phyloP scores from a whole-genome alignment of 2,797 vertebrate genomes.

The Echiichthys vipera region DNA sequence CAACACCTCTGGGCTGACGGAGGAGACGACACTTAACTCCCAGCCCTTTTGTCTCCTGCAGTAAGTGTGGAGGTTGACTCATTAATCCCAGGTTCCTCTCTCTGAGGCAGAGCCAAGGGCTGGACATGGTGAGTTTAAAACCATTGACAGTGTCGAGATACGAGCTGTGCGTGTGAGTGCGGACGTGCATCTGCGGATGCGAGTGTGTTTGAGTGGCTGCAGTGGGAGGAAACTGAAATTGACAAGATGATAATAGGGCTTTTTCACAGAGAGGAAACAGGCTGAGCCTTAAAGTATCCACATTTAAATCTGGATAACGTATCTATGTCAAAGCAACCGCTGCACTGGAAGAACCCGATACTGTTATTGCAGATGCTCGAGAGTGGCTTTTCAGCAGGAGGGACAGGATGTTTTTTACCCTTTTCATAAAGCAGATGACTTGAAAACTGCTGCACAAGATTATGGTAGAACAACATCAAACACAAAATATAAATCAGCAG shows the following conservation, averaged over 20 bases:
- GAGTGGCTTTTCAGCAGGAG: conserved; percentile 59
- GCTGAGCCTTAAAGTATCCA: conserved; percentile 73
- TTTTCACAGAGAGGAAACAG: conserved; percentile 78
- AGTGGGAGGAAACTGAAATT: conserved; percentile 74
- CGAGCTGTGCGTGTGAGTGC: conserved; percentile 25
- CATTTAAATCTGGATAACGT: conserved; percentile 77
- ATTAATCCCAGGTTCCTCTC: conserved; percentile 71
- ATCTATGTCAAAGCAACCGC: conserved; percentile 76
- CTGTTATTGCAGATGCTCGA: conserved; percentile 73
- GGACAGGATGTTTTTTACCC: conserved; percentile 71
- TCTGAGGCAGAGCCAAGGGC: conserved; percentile 45
- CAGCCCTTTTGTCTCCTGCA: conserved; percentile 76
- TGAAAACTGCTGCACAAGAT: conserved; percentile 33
- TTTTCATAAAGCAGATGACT: conserved; percentile 41
- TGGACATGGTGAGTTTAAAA: conserved; percentile 61
- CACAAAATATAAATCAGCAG: background rate
- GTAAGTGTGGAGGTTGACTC: conserved; percentile 75
- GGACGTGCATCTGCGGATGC: conserved; percentile 31
- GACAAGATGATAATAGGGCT: conserved; percentile 81
- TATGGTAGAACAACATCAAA: background rate
- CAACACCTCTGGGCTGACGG: conserved; percentile 72
- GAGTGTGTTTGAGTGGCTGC: conserved; percentile 56
- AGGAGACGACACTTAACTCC: conserved; percentile 76
- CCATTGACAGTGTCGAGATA: conserved; percentile 54
- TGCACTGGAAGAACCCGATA: conserved; percentile 76